These are phyloP conservation scores for Tragelaphus imberbis DNA, from an alignment of 2,113 vertebrate species.

Conservation along the genomic window DNA sequence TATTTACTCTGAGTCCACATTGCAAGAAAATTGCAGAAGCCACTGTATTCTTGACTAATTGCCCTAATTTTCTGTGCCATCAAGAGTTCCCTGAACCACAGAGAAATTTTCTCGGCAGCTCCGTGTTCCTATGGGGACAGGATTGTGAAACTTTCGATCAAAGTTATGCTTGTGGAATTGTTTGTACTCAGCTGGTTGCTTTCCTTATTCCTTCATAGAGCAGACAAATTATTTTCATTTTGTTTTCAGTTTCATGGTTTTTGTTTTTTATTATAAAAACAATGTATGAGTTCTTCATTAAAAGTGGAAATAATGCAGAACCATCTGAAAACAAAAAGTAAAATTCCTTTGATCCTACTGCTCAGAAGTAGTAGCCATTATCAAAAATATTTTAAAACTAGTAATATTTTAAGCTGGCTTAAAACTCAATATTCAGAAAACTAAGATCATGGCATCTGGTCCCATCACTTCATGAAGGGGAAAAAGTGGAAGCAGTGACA, in stretches of 20 bases:
- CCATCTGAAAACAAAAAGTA: not conserved
- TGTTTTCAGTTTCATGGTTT: not conserved
- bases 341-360: not conserved
- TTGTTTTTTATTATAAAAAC: not conserved
- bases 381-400: not conserved
- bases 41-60: not conserved
- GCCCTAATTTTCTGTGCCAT: not conserved
- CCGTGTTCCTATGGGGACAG: not conserved
- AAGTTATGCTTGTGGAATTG: not conserved
- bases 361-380: not conserved
- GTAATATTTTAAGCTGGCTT: not conserved
- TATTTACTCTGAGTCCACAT: not conserved
- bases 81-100: not conserved
- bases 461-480: not conserved
- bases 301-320: not conserved
- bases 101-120: not conserved
- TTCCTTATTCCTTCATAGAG: not conserved
- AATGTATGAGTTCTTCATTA: not conserved
- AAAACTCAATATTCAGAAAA: not conserved
- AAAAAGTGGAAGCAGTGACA: not conserved
- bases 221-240: conserved; percentile 17
- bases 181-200: not conserved
- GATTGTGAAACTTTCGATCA: not conserved
- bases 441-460: not conserved
- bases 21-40: not conserved